Evolutionary conservation across 2,797 vertebrate species (phyloP).

Genomic region (Calcarius lapponicus): DNA sequence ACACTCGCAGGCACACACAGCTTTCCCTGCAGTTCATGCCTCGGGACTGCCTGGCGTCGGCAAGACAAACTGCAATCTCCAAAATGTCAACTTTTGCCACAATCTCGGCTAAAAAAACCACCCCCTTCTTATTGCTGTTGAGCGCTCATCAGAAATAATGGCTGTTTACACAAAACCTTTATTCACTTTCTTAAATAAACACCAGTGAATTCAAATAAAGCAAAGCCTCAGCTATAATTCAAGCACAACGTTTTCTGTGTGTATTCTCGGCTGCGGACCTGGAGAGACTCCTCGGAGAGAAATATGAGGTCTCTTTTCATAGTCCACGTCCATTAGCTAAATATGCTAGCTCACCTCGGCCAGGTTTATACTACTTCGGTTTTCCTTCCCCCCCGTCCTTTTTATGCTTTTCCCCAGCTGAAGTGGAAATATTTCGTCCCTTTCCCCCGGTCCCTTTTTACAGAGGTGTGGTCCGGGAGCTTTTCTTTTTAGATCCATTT

Average conservation of each 20-base stretch:
- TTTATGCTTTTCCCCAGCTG: background rate
- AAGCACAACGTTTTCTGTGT: slow-evolving; percentile 18
- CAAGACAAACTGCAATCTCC: slow-evolving; percentile 56
- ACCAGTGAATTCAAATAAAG: slow-evolving; percentile 41
- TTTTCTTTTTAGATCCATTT: background rate
- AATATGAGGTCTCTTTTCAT: slow-evolving; percentile 13
- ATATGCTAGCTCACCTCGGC: slow-evolving; percentile 10
- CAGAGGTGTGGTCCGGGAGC: background rate
- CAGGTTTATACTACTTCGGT: background rate
- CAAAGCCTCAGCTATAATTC: slow-evolving; percentile 20
- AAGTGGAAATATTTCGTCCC: background rate
- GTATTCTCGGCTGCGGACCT: slow-evolving; percentile 36
- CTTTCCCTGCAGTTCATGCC: slow-evolving; percentile 8
- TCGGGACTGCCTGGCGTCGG: slow-evolving; percentile 50
- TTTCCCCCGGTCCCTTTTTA: background rate
- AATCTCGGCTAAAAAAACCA: background rate
- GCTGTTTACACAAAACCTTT: slow-evolving; percentile 38
- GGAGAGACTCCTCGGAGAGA: slow-evolving; percentile 51
- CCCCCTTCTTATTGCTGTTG: slow-evolving; percentile 52
- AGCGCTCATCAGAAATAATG: slow-evolving; percentile 43
- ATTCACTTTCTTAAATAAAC: slow-evolving; percentile 54
- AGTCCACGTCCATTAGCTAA: background rate
- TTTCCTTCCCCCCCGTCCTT: background rate
- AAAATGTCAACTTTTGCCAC: slow-evolving; percentile 52
- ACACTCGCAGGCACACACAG: slow-evolving; percentile 10